Base-by-base conservation (phyloP, 2,888 invertebrate species). In the Aproaerema taeniolella region DNA sequence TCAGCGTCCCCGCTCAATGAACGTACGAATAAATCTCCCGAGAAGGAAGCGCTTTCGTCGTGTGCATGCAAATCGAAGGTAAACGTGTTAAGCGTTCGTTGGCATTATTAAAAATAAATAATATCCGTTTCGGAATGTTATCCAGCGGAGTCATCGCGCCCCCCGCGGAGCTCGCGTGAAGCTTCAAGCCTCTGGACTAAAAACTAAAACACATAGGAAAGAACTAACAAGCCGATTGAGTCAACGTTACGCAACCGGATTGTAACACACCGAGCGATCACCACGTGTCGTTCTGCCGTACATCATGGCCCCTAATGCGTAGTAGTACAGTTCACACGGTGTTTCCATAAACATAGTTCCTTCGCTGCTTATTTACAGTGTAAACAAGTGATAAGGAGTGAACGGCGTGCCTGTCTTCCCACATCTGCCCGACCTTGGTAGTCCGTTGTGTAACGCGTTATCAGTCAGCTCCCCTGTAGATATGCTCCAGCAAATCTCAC, bases 361-460 rank as follows among this genome's bases (percentile, higher is more conserved):
- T 56, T 61, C 66, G 69, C 67, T 72, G 71, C 73, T 73, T 86
- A 75, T 86, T 85, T 81, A 73, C 67, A 61, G 65, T 70, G 71
- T 73, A 81, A 85, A 86, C 78, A 81, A 64, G 53, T 71, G 83
- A 86, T 82, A 83, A 80, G 77, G 67, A 49, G 62, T 82, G 69
- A 82, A 82, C 76, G 76, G 60, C 67, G 63, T 58, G 76, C 68
- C 68, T 85, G 75, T 83, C 78, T 81, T 81, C 80, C 78, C 81
- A 81, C 83, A 82, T 81, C 86, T 82, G 83, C 73, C 64, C 80
- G 83, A 79, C 85, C 85, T 85, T 86, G 85, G 79, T 69, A 61
- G 72, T 67, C 64, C 67, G 76, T 81, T 76, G 80, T 72, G 68
- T 80, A 80, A 77, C 67, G 65, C 63, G 69, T 81, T 83, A 86